Evolutionary conservation across 64 coral and sea anemone species (phyloP), one percentile per base, ranked within the genome.

Genomic region (Porites lutea): DNA sequence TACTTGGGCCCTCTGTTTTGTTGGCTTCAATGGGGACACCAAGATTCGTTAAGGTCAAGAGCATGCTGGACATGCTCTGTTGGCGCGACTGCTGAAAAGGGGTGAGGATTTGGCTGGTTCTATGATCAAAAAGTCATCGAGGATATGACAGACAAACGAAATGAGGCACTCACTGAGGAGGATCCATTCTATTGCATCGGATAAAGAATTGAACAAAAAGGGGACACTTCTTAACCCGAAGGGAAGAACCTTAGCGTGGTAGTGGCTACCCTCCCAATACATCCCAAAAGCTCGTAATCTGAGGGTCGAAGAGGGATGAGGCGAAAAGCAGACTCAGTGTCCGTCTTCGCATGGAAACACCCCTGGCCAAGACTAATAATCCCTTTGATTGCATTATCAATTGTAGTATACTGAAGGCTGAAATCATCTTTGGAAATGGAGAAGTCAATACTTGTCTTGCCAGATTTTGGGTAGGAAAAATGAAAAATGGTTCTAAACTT

Each of bases 21-120:
- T 37, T 37, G 27, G 27, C 27, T 37, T 0, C 58, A 71, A 87
- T 72, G 18, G 83, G 83, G 45, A 72, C 59, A 16, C 58, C 58
- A 3, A 87, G 76, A 44, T 82, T 82, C 3, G 58, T 82, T 45
- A 82, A 82, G 7, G 79, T 82, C 9, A 82, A 37, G 27, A 37
- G 27, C 27, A 37, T 37, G 27, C 27, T 37, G 27, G 27, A 37
- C 27, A 37, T 0, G 58, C 55, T 82, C 55, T 82, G 79, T 37
- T 82, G 3, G 27, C 79, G 61, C 7, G 18, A 11, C 4, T 22
- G 52, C 13, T 37, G 48, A 18, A 20, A 23, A 45, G 79, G 79
- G 12, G 27, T 37, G 37, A 4, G 79, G 13, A 13, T 8, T 1
- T 20, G 79, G 55, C 16, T 22, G 79, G 79, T 43, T 82, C 79